Base-by-base conservation (phyloP, 1,140 invertebrate species). In the Plectus sambesii region DNA sequence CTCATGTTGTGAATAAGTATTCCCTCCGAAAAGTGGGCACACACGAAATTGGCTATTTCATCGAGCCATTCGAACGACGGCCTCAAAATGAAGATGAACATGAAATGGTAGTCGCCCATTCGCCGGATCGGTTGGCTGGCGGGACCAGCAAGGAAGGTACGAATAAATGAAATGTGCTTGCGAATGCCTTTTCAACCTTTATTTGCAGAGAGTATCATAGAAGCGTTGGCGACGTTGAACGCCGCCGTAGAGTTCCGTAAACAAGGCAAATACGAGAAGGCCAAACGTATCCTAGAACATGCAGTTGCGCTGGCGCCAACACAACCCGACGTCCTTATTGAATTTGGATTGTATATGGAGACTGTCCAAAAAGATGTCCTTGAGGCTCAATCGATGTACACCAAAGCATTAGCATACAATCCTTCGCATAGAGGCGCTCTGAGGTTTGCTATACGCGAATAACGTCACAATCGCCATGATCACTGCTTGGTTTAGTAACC, bases 281-380 rank as follows among this genome's bases (percentile, higher is more conserved):
- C 57, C 15, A 43, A 63, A 41, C 35, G 29, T 26, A 58, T 64
- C 15, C 62, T 66, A 15, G 61, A 72, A 70, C 87, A 94, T 72
- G 88, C 89, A 0, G 76, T 87, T 22, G 82, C 85, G 0, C 72
- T 94, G 20, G 83, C 86, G 15, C 89, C 92, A 0, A 79, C 82
- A 55, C 85, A 94, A 74, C 83, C 88, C 1, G 87, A 94, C 61
- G 80, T 94, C 39, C 71, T 97, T 8, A 86, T 85, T 59, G 79
- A 84, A 56, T 94, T 88, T 72, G 90, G 90, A 23, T 86, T 94
- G 71, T 90, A 90, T 71, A 69, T 93, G 22, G 89, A 96, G 71
- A 78, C 82, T 45, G 81, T 81, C 15, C 78, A 84, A 56, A 79
- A 85, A 25, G 85, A 96, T 73, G 73, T 93, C 20, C 77, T 93